Base-by-base conservation (phyloP, 2,888 invertebrate species). In the Cloeon dipterum region DNA sequence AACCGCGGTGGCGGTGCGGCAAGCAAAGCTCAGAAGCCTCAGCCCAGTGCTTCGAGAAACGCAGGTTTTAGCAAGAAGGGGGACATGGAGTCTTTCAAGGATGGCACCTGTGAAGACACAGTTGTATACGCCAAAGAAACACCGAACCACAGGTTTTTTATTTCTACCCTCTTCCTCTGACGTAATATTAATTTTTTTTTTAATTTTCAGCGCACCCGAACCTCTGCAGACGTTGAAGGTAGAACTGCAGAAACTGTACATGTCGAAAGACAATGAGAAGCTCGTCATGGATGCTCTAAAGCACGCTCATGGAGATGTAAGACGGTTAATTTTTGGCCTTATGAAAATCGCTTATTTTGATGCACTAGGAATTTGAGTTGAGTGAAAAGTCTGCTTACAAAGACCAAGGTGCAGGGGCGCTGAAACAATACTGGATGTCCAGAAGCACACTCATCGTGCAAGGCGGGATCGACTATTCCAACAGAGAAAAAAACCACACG, bases 361-460 rank as follows among this genome's bases (percentile, higher is more conserved):
- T 20, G 23, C 8, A 20, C 32, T 34, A 66, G 65, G 56, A 59
- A 45, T 67, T 65, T 44, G 55, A 50, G 42, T 51, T 66, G 32
- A 54, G 51, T 43, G 58, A 58, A 44, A 52, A 50, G 5, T 57
- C 58, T 14, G 52, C 54, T 34, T 63, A 66, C 44, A 52, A 67
- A 58, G 75, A 79, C 52, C 71, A 71, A 52, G 70, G 69, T 14
- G 62, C 68, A 16, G 71, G 71, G 45, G 61, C 79, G 23, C 64
- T 66, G 26, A 72, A 72, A 44, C 67, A 71, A 17, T 81, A 71
- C 53, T 79, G 81, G 79, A 65, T 76, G 56, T 74, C 78, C 47
- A 62, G 73, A 44, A 78, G 79, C 4, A 73, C 72, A 46, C 62
- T 82, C 8, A 64, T 79, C 8, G 73, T 82, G 1, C 73, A 74